These are phyloP conservation scores for Hypothenemus hampei DNA, from an alignment of 1,140 invertebrate species.

Conservation along the genomic window DNA sequence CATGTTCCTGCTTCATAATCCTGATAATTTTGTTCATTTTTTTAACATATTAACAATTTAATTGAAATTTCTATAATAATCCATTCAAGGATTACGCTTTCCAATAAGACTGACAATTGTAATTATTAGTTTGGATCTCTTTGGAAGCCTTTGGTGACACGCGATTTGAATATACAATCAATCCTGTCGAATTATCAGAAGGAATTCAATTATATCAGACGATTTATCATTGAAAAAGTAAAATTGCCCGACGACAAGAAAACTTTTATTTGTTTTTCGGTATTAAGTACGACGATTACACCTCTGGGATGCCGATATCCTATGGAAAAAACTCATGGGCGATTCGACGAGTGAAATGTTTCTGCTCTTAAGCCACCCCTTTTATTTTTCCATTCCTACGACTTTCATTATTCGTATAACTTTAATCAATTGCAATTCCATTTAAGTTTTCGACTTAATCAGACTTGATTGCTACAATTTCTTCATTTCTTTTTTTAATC, in stretches of 20 bases:
- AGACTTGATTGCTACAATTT: too few relatives aligned
- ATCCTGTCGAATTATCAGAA: slow-evolving; percentile 11
- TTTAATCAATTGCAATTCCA: too few relatives aligned
- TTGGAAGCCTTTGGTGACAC: too few relatives aligned
- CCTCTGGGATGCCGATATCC: slow-evolving; percentile 9
- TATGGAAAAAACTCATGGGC: not conserved
- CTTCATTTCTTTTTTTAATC: not conserved
- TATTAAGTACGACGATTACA: slow-evolving; percentile 14
- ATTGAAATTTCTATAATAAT: too few relatives aligned
- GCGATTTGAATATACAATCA: slow-evolving; percentile 7
- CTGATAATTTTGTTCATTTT: too few relatives aligned
- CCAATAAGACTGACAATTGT: too few relatives aligned
- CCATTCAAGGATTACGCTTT: too few relatives aligned
- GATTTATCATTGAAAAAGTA: slow-evolving; percentile 20
- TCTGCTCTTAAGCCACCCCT: not conserved
- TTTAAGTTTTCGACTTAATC: not conserved
- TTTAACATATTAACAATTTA: too few relatives aligned
- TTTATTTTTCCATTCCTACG: not conserved
- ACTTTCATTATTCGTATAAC: too few relatives aligned
- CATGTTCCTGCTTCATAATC: too few relatives aligned
- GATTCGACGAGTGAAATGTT: not conserved
- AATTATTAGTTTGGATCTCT: too few relatives aligned
- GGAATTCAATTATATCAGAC: slow-evolving; percentile 23
- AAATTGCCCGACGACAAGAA: slow-evolving; percentile 20
- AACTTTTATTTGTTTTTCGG: slow-evolving; percentile 25